Conservation (phyloP, 2,113 vertebrate species). For the Aramus guarauna region DNA sequence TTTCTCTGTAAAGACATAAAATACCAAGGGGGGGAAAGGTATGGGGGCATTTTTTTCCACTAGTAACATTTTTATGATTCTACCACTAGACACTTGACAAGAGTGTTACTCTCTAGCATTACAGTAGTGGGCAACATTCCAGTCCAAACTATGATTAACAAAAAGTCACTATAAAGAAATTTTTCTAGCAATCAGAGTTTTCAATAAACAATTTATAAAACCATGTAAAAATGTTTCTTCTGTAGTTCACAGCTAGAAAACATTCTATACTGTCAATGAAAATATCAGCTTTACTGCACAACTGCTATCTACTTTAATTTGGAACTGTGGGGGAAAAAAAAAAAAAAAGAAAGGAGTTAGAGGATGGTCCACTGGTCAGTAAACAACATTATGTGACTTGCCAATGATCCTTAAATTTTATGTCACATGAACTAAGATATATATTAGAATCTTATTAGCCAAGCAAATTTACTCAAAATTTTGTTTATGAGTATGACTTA, state of each 20-base stretch:
- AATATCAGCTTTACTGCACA: background rate
- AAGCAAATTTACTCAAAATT: background rate
- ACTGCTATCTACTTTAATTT: background rate
- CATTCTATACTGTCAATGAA: background rate
- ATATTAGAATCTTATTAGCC: background rate
- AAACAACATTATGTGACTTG: background rate
- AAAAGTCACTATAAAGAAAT: background rate
- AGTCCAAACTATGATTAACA: background rate
- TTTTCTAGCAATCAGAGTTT: background rate
- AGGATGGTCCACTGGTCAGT: background rate
- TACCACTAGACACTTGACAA: background rate
- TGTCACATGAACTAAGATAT: background rate
- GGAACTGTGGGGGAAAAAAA: background rate
- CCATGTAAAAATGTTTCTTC: background rate
- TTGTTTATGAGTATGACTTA: background rate
- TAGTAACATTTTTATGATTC: background rate
- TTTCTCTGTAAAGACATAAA: background rate
- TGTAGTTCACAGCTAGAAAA: background rate
- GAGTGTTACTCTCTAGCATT: background rate
- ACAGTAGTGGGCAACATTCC: constrained; percentile 18
- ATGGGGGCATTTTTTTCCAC: background rate
- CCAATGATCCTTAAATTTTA: background rate
- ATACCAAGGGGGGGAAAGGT: accelerated
- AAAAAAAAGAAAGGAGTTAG: background rate
- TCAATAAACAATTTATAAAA: background rate